Percentiles rank a stretch among this genome's conserved stretches.
Conservation (phyloP, 2,888 invertebrate genomes). For the Psylliodes chrysocephalus region DNA sequence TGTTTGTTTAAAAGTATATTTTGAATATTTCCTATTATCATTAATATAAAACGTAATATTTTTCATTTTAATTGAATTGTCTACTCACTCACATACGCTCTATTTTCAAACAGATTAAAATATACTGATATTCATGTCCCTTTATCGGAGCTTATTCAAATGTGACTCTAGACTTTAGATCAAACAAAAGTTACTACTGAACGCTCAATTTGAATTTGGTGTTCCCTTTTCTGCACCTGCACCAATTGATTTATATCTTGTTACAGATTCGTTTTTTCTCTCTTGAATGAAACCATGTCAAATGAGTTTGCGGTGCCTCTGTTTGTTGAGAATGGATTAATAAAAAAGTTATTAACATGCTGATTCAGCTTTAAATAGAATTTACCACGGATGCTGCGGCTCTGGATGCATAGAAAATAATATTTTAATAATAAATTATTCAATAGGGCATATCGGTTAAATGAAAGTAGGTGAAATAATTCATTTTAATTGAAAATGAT, state of each 20-base stretch:
- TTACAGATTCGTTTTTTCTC: conserved; percentile 33
- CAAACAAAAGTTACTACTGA: conserved; percentile 43
- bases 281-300: conserved; percentile 40
- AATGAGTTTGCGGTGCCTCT: conserved; percentile 43
- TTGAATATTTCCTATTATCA: too few relatives aligned
- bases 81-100: too few relatives aligned
- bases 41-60: too few relatives aligned
- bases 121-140: not conserved
- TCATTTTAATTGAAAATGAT: too few relatives aligned
- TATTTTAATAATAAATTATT: conserved; percentile 14
- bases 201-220: conserved; percentile 48
- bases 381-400: not conserved
- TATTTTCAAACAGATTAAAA: conserved; percentile 1
- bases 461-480: not conserved
- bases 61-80: too few relatives aligned
- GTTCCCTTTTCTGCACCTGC: conserved; percentile 49
- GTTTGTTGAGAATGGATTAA: conserved; percentile 39
- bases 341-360: conserved; percentile 39
- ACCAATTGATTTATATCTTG: conserved; percentile 45
- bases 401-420: conserved; percentile 5
- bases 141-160: conserved; percentile 38
- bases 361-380: conserved; percentile 45
- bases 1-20: too few relatives aligned
- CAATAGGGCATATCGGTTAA: not conserved
- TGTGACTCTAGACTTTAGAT: conserved; percentile 49